Evolutionary conservation across 2,113 vertebrate genomes (phyloP).

Genomic region (Addax nasomaculatus): DNA sequence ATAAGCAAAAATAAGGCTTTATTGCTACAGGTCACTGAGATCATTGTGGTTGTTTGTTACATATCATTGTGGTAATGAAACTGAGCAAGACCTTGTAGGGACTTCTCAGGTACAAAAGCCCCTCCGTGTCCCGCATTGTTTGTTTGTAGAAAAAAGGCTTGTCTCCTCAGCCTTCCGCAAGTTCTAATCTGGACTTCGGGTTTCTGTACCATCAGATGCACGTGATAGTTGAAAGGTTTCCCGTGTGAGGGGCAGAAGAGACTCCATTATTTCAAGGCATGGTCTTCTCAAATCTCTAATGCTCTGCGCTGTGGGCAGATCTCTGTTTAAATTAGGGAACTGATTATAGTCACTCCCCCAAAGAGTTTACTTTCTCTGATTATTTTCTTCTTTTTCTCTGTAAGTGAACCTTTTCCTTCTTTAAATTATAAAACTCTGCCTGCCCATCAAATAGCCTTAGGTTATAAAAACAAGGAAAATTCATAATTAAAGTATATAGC

Average conservation of each 20-base stretch:
- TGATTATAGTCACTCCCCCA: neutral
- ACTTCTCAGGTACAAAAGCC: neutral
- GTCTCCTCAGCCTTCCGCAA: neutral
- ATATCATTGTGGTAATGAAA: neutral
- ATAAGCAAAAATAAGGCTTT: neutral
- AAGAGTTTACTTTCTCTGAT: slow-evolving; percentile 16
- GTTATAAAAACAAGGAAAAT: slow-evolving; percentile 46
- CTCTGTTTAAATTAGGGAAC: slow-evolving; percentile 30
- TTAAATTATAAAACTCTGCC: slow-evolving; percentile 52
- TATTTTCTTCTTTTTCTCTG: slow-evolving; percentile 25
- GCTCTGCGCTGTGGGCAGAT: neutral
- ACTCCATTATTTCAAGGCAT: neutral
- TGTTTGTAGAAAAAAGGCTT: neutral
- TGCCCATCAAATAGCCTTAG: slow-evolving; percentile 35
- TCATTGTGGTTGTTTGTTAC: neutral
- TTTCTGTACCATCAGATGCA: neutral
- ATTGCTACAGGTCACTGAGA: neutral
- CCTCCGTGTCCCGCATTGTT: neutral
- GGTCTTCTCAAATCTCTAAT: neutral
- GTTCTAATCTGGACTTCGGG: neutral
- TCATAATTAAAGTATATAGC: slow-evolving; percentile 60
- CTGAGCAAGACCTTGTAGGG: neutral
- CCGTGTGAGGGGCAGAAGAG: neutral
- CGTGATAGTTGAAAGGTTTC: neutral
- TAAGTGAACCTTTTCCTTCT: slow-evolving; percentile 50